These are phyloP conservation scores for Tetrao urogallus DNA, from an alignment of 2,113 vertebrate genomes.

Conservation along the genomic window DNA sequence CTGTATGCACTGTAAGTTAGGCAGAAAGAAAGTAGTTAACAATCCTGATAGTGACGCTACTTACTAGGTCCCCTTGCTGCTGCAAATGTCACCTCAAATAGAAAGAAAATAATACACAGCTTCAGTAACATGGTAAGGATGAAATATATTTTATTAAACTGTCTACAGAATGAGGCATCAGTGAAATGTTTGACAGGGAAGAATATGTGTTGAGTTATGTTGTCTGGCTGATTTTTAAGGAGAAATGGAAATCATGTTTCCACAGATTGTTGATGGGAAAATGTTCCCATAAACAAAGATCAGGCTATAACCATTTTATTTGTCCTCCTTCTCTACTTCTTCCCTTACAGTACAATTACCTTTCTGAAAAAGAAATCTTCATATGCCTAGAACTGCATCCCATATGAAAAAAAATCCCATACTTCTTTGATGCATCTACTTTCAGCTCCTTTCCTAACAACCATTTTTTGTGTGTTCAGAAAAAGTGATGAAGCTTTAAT, in stretches of 20 bases:
- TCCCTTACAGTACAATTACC: background rate
- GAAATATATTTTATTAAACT: constrained; percentile 63
- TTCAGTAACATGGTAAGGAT: background rate
- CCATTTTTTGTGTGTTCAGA: background rate
- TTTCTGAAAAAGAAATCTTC: background rate
- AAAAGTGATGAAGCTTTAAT: background rate
- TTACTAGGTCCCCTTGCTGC: background rate
- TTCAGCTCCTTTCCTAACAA: background rate
- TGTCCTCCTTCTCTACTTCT: background rate
- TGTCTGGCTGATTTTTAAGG: constrained; percentile 39
- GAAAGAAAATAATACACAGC: constrained; percentile 34
- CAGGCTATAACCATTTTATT: background rate
- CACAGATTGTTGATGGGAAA: constrained; percentile 3
- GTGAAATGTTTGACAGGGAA: constrained; percentile 61
- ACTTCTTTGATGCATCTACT: background rate
- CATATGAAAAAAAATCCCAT: background rate
- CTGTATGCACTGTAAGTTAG: background rate
- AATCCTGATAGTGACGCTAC: background rate
- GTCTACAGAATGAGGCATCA: constrained; percentile 22
- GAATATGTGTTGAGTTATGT: constrained; percentile 13
- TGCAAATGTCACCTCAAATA: constrained; percentile 39
- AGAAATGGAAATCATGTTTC: constrained; percentile 50
- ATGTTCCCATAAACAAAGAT: constrained; percentile 35
- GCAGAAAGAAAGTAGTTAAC: constrained; percentile 10
- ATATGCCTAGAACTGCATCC: background rate